Percentiles rank a stretch among this genome's conserved stretches.
Evolutionary conservation across 2,113 vertebrate genomes (phyloP).

Genomic region (Emydura subglobosa): DNA sequence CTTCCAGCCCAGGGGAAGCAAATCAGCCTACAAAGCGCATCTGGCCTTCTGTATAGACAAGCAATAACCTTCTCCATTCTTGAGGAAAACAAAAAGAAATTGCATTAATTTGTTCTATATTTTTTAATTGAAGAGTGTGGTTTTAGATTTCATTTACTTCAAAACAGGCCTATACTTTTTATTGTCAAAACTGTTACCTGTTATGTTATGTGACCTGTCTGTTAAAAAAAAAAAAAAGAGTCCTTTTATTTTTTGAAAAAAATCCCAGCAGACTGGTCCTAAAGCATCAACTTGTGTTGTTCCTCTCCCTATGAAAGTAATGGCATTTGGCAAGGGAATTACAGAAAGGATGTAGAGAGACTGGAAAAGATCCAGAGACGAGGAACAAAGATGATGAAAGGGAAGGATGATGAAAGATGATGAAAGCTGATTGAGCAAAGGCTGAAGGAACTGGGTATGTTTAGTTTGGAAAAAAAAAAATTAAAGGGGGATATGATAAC

Average conservation of each 20-base stretch:
- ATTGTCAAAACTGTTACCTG: background rate
- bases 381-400: no score
- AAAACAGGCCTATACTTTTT: background rate
- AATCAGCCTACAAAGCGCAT: slow-evolving; percentile 82
- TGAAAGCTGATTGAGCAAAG: no score
- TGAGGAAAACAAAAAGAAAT: background rate
- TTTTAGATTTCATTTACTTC: background rate
- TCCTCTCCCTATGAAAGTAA: no score
- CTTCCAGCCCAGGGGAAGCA: slow-evolving; percentile 90
- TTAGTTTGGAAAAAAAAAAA: no score
- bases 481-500: no score
- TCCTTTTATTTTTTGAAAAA: background rate
- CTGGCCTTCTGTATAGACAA: slow-evolving; percentile 79
- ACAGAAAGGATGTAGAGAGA: no score
- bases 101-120: background rate
- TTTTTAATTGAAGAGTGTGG: background rate
- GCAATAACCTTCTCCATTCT: slow-evolving; percentile 84
- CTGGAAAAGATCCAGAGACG: no score
- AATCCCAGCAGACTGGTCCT: background rate
- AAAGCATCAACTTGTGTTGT: background rate
- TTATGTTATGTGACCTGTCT: background rate
- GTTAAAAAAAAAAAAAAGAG: background rate
- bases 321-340: no score
- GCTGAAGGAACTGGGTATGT: no score
- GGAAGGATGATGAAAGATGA: no score